phyloP scores from a whole-genome alignment of 2,113 vertebrate genomes.

The Eulacestoma nigropectus region DNA sequence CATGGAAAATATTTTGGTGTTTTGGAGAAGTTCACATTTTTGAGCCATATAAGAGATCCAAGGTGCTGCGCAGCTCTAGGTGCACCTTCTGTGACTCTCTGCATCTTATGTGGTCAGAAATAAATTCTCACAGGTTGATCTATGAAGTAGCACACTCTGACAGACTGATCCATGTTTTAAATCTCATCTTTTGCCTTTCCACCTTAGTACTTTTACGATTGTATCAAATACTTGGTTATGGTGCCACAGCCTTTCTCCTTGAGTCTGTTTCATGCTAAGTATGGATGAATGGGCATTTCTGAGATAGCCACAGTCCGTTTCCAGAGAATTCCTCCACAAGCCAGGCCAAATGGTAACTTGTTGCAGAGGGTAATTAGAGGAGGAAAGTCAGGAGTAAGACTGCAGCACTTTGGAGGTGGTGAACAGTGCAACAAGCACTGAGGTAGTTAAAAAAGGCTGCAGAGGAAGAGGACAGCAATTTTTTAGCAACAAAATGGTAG shows the following conservation, averaged over 20 bases:
- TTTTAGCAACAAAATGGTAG: background rate
- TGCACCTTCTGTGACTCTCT: background rate
- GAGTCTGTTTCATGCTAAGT: background rate
- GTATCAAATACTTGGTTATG: background rate
- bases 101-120: background rate
- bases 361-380: background rate
- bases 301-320: background rate
- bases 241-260: background rate
- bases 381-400: background rate
- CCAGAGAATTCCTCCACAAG: background rate
- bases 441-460: background rate
- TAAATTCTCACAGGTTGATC: background rate
- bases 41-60: accelerated
- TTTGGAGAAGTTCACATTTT: background rate
- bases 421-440: background rate
- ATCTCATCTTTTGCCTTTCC: background rate
- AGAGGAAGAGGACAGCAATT: background rate
- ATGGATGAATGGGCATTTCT: background rate
- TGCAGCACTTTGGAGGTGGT: background rate
- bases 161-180: background rate
- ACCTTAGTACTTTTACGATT: background rate
- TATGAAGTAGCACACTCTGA: background rate
- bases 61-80: background rate
- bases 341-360: background rate
- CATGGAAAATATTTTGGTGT: background rate